phyloP scores from a whole-genome alignment of 2,797 vertebrate genomes.

The Limnodromus scolopaceus region DNA sequence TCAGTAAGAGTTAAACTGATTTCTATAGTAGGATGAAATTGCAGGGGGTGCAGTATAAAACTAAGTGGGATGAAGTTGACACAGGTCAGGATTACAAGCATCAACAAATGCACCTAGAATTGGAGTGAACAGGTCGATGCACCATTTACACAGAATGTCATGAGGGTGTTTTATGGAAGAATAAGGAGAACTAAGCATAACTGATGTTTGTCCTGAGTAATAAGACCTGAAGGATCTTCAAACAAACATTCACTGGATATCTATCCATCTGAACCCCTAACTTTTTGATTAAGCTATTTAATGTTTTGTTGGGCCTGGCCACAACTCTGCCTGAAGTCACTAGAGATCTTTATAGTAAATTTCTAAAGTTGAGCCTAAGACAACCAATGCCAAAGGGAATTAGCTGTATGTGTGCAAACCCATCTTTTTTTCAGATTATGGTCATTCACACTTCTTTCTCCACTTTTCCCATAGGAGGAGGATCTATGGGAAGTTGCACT shows the following conservation, averaged over 20 bases:
- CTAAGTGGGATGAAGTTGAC: neutral
- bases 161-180: neutral
- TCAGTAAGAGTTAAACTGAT: neutral
- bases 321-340: neutral
- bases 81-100: neutral
- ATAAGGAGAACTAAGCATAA: neutral
- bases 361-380: neutral
- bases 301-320: neutral
- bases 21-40: neutral
- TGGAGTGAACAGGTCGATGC: neutral
- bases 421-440: neutral
- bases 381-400: neutral
- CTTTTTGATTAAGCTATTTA: neutral
- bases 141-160: neutral
- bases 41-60: neutral
- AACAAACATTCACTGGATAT: neutral
- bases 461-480: neutral
- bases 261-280: neutral
- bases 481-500: neutral
- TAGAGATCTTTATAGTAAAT: neutral
- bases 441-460: neutral
- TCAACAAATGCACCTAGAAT: neutral
- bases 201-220: neutral
- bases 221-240: neutral
- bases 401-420: neutral